phyloP scores from a whole-genome alignment of 2,113 vertebrate genomes.

The Amblyopsis rosae region DNA sequence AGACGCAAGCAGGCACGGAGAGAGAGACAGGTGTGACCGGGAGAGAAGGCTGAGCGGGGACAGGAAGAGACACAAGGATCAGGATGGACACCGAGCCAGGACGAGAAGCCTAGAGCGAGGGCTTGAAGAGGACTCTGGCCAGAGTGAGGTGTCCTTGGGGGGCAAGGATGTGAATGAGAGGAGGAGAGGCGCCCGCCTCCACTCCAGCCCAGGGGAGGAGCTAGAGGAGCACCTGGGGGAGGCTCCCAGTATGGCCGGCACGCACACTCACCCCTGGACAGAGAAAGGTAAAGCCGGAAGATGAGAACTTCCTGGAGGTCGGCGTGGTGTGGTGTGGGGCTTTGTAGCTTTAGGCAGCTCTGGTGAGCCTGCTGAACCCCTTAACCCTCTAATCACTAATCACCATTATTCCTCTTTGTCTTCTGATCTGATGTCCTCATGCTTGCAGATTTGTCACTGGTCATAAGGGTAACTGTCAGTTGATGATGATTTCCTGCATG shows the following conservation, averaged over 20 bases:
- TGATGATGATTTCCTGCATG: not conserved
- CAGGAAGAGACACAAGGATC: slow-evolving; percentile 26
- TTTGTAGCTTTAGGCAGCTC: not conserved
- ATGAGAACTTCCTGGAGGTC: slow-evolving; percentile 30
- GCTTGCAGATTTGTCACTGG: not conserved
- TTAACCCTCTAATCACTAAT: not conserved
- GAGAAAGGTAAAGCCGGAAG: slow-evolving; percentile 83
- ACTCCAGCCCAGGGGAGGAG: slow-evolving; percentile 59
- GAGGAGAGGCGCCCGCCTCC: slow-evolving; percentile 17
- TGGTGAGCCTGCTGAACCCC: not conserved
- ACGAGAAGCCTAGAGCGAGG: slow-evolving; percentile 58
- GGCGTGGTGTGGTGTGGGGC: not conserved
- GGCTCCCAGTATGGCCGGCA: slow-evolving; percentile 41
- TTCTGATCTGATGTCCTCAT: too few relatives aligned
- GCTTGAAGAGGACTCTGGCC: slow-evolving; percentile 41
- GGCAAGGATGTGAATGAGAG: not conserved
- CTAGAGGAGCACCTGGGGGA: slow-evolving; percentile 57
- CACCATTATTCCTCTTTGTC: too few relatives aligned
- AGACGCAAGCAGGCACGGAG: slow-evolving; percentile 19
- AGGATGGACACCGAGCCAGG: slow-evolving; percentile 37
- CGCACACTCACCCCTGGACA: slow-evolving; percentile 37
- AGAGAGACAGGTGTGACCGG: slow-evolving; percentile 26
- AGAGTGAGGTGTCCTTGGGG: not conserved
- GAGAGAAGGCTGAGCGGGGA: not conserved
- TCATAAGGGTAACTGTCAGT: slow-evolving; percentile 9